These are phyloP conservation scores for Cataglyphis livida DNA, from an alignment of 2,888 invertebrate species.

Conservation along the genomic window DNA sequence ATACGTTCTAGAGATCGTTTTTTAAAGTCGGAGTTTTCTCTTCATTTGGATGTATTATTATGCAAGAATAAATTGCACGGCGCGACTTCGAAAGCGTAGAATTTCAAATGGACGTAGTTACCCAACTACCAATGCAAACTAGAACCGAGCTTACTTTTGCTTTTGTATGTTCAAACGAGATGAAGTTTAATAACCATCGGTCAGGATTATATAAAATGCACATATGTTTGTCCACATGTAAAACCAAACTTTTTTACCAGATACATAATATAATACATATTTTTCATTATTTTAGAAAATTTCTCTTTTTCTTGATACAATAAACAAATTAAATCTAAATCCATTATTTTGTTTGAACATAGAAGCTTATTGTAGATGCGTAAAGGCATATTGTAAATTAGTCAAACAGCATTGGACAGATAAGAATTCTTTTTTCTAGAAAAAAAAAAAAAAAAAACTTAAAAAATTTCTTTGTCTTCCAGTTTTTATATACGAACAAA, in stretches of 20 bases:
- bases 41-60: conserved; percentile 44
- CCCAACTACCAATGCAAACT: conserved; percentile 39
- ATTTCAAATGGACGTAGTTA: conserved; percentile 52
- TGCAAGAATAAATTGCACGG: conserved; percentile 49
- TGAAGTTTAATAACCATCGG: conserved; percentile 52
- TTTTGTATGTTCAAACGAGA: conserved; percentile 28
- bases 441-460: neutral
- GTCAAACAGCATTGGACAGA: neutral
- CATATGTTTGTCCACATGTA: neutral
- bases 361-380: neutral
- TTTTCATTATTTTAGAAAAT: neutral
- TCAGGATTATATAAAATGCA: conserved; percentile 33
- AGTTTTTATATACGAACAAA: neutral
- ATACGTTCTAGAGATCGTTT: conserved; percentile 2
- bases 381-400: neutral
- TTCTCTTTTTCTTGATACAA: neutral
- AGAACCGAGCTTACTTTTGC: conserved; percentile 37
- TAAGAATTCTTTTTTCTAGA: neutral
- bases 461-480: conserved; percentile 25
- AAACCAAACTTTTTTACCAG: neutral
- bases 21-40: conserved; percentile 37
- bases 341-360: neutral
- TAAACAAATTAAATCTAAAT: conserved; percentile 28
- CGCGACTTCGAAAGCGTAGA: conserved; percentile 42
- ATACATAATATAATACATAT: neutral